A percentile compares a stretch with the other conserved stretches of the same genome.
Evolutionary conservation across 2,113 vertebrate species (phyloP).

Genomic region (Hylia prasina): DNA sequence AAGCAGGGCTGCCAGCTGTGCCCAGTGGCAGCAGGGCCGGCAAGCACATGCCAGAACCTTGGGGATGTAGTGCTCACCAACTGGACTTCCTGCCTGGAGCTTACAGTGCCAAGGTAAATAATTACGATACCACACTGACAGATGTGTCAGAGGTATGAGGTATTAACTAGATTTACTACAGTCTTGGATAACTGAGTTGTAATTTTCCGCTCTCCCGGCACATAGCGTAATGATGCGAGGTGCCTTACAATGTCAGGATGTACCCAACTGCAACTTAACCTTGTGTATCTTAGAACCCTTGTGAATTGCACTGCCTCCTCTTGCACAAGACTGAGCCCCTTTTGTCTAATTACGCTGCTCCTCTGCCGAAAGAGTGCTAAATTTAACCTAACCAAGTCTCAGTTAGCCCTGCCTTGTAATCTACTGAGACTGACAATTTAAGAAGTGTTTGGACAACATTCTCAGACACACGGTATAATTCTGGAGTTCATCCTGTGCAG

Average conservation of each 20-base stretch:
- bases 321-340: not conserved
- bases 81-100: not conserved
- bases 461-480: not conserved
- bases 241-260: not conserved
- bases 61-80: not conserved
- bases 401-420: not conserved
- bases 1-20: not conserved
- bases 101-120: conserved; percentile 10
- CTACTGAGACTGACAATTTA: not conserved
- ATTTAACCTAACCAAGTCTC: not conserved
- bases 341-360: not conserved
- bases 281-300: not conserved
- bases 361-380: not conserved
- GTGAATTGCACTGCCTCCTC: not conserved
- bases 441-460: not conserved
- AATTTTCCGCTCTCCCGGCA: not conserved
- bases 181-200: not conserved
- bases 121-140: not conserved
- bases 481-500: not conserved
- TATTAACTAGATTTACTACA: not conserved
- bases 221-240: accelerated
- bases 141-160: not conserved
- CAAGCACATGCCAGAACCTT: accelerated
- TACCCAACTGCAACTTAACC: not conserved
- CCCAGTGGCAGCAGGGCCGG: accelerated